Percentiles rank a stretch among this genome's conserved stretches.
Conservation (phyloP, 2,797 vertebrate species). For the Sebastes nivosus region DNA sequence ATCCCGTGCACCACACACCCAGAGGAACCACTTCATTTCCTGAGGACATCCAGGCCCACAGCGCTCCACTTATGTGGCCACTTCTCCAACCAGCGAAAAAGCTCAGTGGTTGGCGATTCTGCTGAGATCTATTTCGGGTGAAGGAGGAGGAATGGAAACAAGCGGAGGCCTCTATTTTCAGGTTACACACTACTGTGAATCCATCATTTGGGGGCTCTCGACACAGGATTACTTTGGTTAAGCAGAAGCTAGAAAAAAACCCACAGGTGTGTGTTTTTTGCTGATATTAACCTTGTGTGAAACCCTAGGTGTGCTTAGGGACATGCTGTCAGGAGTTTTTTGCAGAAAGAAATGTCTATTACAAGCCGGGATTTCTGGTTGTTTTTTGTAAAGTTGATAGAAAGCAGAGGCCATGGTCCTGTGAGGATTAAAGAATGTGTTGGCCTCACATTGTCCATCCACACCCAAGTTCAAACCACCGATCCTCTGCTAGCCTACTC, state of each 20-base stretch:
- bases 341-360: slow-evolving; percentile 6
- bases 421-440: slow-evolving; percentile 7
- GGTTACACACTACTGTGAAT: slow-evolving; percentile 52
- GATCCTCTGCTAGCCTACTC: neutral
- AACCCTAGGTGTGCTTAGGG: slow-evolving; percentile 26
- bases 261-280: slow-evolving; percentile 54
- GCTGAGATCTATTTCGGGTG: slow-evolving; percentile 60
- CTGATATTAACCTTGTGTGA: slow-evolving; percentile 43
- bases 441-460: slow-evolving; percentile 26
- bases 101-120: slow-evolving; percentile 40
- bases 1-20: slow-evolving; percentile 52
- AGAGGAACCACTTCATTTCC: slow-evolving; percentile 65
- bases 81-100: slow-evolving; percentile 40
- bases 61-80: slow-evolving; percentile 56
- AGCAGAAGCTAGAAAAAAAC: slow-evolving; percentile 44
- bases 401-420: neutral
- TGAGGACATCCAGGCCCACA: slow-evolving; percentile 58
- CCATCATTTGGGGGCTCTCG: slow-evolving; percentile 58
- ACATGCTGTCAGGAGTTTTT: slow-evolving; percentile 26
- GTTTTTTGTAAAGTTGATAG: neutral
- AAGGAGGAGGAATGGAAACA: slow-evolving; percentile 58
- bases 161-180: slow-evolving; percentile 61
- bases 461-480: slow-evolving; percentile 17
- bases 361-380: neutral
- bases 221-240: slow-evolving; percentile 48